Evolutionary conservation across 2,113 vertebrate genomes (phyloP).

Genomic region (Cyrtonyx montezumae): DNA sequence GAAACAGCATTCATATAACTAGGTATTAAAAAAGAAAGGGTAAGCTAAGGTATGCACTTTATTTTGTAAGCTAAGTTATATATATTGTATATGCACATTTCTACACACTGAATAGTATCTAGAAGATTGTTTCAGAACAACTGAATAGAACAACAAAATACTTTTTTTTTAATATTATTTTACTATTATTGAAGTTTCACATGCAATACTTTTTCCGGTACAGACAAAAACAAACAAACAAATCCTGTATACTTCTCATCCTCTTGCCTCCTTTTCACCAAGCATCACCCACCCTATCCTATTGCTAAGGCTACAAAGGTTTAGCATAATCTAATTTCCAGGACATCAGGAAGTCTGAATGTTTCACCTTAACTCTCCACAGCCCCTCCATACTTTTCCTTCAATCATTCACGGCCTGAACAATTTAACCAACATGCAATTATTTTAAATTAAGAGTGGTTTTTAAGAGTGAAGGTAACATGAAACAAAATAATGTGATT

Average conservation of each 20-base stretch:
- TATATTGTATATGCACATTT: background rate
- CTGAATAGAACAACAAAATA: no score
- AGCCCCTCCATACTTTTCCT: background rate
- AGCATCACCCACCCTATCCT: background rate
- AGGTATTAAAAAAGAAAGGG: background rate
- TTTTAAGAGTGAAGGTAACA: background rate
- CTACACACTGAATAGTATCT: background rate
- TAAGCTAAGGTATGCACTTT: background rate
- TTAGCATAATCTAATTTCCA: background rate
- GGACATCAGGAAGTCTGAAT: rapidly evolving
- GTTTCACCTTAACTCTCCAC: background rate
- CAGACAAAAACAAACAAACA: no score
- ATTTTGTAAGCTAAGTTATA: background rate
- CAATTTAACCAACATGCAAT: background rate
- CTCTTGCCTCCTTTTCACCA: background rate
- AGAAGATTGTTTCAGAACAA: background rate
- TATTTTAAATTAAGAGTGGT: background rate
- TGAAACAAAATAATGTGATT: background rate
- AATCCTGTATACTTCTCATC: background rate
- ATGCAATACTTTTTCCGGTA: background rate
- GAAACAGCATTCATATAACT: background rate
- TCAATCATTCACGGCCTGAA: background rate
- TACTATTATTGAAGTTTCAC: background rate
- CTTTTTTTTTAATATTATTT: background rate
- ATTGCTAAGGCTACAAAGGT: background rate